Base-by-base conservation (phyloP, 2,888 invertebrate genomes). In the Oligia latruncula region DNA sequence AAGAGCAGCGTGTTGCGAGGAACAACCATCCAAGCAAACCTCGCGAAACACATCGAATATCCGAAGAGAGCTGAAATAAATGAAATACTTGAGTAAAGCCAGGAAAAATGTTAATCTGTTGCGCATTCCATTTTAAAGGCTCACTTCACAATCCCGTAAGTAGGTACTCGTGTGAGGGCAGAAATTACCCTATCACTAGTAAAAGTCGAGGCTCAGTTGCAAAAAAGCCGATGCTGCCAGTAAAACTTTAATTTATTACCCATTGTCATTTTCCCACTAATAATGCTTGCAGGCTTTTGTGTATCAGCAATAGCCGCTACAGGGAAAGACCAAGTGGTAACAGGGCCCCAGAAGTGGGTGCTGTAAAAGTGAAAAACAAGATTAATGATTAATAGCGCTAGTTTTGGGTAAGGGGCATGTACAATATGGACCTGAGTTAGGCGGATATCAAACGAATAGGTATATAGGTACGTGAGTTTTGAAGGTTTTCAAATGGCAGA, bases 291-390 rank as follows among this genome's bases (percentile, higher is more conserved):
- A 94, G 99, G 98, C 93, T 99, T 99, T 87, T 97, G 97, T 77
- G 98, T 98, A 95, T 99, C 99, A 77, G 99, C 98, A 76, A 99
- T 97, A 17, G 99, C 99, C 73, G 99, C 99, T 85, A 99, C 94
- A 3, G 99, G 99, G 91, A 99, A 98, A 9, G 99, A 99, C 99
- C 99, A 99, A 95, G 99, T 99, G 43, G 99, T 99, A 67, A 99
- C 98, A 78, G 99, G 99, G 70, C 99, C 99, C 99, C 99, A 99
- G 95, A 99, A 99, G 96, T 99, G 99, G 86, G 99, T 98, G 96
- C 99, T 99, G 94, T 80, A 80, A 71, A 80, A 66, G 94, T 81
- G 80, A 29, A 74, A 82, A 82, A 78, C 15, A 67, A 62, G 17
- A n/a, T 17, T 8, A 0, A 67, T 62, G 0, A 72, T 52, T 72